phyloP scores from a whole-genome alignment of 2,797 vertebrate species.

The Hyperoplus immaculatus region DNA sequence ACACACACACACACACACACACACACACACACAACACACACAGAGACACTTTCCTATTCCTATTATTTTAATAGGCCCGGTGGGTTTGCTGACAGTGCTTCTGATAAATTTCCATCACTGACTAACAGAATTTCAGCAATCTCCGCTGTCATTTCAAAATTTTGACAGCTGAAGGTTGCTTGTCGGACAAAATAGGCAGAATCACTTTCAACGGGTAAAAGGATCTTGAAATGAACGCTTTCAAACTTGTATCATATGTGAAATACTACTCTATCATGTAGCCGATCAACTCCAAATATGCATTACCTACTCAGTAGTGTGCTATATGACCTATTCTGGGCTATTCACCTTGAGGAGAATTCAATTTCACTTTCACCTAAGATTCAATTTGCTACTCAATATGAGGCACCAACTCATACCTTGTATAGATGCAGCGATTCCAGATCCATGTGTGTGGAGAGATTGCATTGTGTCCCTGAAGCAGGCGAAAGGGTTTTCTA shows the following conservation, averaged over 20 bases:
- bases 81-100: constrained; percentile 39
- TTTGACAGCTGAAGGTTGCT: constrained; percentile 2
- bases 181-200: constrained; percentile 6
- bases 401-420: not conserved
- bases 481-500: not conserved
- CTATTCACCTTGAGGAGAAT: constrained; percentile 45
- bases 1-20: not conserved
- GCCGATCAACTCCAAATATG: constrained; percentile 8
- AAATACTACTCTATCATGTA: not conserved
- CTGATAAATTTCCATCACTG: constrained; percentile 44
- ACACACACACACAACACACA: not conserved
- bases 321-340: not conserved
- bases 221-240: not conserved
- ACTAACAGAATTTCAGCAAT: constrained; percentile 47
- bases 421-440: constrained; percentile 12
- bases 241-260: not conserved
- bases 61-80: constrained; percentile 32
- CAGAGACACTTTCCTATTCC: not conserved
- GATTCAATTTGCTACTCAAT: constrained; percentile 37
- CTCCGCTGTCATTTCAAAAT: constrained; percentile 32
- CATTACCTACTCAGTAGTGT: not conserved
- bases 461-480: constrained; percentile 48
- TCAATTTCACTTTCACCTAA: constrained; percentile 37
- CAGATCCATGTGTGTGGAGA: constrained; percentile 36
- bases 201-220: constrained; percentile 10